Conservation (phyloP, 2,797 vertebrate genomes). For the Eidolon dupreanum region DNA sequence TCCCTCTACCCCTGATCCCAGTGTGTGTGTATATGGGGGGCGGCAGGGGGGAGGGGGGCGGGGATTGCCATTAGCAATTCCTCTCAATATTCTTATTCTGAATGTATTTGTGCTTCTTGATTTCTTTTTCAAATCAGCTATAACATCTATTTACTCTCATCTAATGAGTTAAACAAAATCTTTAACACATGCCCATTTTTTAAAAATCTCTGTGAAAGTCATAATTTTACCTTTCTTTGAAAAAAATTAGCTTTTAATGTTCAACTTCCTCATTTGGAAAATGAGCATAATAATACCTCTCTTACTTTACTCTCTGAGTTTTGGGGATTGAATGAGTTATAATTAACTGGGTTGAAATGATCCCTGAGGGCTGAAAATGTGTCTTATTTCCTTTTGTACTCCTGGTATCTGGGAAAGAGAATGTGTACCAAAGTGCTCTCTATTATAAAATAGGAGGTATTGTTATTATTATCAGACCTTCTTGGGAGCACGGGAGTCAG, state of each 20-base stretch:
- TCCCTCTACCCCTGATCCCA: too few species aligned
- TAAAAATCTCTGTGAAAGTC: neutral
- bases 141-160: neutral
- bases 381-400: conserved; percentile 7
- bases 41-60: rapidly evolving
- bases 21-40: neutral
- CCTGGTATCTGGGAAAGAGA: neutral
- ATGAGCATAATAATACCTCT: neutral
- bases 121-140: neutral
- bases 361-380: neutral
- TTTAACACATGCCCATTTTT: neutral
- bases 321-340: neutral
- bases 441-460: neutral
- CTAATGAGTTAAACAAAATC: neutral
- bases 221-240: neutral
- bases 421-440: neutral
- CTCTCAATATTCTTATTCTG: neutral
- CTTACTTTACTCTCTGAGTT: neutral
- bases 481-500: neutral
- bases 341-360: neutral
- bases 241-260: conserved; percentile 35
- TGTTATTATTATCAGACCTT: neutral
- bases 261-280: neutral
- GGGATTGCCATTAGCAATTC: neutral
- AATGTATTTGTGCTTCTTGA: neutral